These are phyloP conservation scores for Hymenochirus boettgeri DNA, from an alignment of 2,113 vertebrate species.

Conservation along the genomic window DNA sequence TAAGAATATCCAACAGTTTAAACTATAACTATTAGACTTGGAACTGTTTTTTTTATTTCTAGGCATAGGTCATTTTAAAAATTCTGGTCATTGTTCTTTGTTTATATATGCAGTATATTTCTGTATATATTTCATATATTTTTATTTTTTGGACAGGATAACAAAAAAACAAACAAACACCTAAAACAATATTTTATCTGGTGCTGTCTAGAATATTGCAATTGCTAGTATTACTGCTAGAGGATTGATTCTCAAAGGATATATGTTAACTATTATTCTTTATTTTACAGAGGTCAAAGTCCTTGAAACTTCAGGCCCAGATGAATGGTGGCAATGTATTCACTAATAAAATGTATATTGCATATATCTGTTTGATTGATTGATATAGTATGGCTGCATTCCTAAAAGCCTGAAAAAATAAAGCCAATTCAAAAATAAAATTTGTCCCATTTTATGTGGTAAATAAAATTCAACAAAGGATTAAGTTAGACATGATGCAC, in stretches of 20 bases:
- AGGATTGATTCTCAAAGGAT: not conserved
- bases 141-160: too few species aligned
- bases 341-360: slow-evolving; percentile 1
- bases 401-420: not conserved
- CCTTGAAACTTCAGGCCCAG: not conserved
- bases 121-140: too few species aligned
- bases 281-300: not conserved
- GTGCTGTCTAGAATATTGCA: not conserved
- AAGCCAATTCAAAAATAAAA: too few species aligned
- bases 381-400: not conserved
- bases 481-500: too few species aligned
- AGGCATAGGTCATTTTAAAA: not conserved
- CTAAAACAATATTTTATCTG: not conserved
- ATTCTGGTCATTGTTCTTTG: not conserved
- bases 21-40: not conserved
- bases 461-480: too few species aligned
- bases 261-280: not conserved
- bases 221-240: not conserved
- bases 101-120: too few species aligned
- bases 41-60: not conserved
- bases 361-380: not conserved
- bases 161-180: not conserved
- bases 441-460: too few species aligned
- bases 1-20: not conserved
- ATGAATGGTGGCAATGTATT: not conserved